Evolutionary conservation across 2,797 vertebrate species (phyloP).

Genomic region (Cirrhinus mrigala): DNA sequence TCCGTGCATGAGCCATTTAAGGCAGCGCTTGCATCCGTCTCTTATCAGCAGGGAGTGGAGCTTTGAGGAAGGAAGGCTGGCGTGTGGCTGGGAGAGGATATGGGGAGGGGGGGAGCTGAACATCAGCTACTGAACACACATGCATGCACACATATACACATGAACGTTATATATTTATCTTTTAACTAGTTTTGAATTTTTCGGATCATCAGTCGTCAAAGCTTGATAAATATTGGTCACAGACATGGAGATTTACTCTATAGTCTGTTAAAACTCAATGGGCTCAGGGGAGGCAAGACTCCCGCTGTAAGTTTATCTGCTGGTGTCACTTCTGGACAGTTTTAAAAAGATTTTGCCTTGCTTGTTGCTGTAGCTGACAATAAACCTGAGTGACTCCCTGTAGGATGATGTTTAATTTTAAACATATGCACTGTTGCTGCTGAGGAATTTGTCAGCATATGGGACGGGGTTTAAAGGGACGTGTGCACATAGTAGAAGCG

Average conservation of each 20-base stretch:
- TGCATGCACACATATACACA: not conserved
- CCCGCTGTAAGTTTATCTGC: too few relatives aligned
- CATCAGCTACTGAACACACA: slow-evolving; percentile 7
- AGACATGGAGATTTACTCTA: too few relatives aligned
- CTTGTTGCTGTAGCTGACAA: too few relatives aligned
- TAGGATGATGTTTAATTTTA: not conserved
- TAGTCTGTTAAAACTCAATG: too few relatives aligned
- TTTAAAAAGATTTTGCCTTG: too few relatives aligned
- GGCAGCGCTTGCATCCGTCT: slow-evolving; percentile 47
- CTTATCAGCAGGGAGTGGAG: slow-evolving; percentile 66
- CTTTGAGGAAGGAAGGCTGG: slow-evolving; percentile 56
- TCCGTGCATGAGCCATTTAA: slow-evolving; percentile 64
- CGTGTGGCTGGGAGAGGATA: slow-evolving; percentile 40
- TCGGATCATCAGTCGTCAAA: too few relatives aligned
- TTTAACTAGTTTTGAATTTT: too few relatives aligned
- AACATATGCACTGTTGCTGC: slow-evolving; percentile 55
- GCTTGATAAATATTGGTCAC: too few relatives aligned
- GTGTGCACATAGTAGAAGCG: slow-evolving; percentile 49
- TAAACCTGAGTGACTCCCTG: too few relatives aligned
- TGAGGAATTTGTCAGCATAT: slow-evolving; percentile 61
- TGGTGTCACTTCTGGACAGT: too few relatives aligned
- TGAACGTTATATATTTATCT: not conserved
- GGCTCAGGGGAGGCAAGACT: too few relatives aligned
- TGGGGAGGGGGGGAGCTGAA: not conserved
- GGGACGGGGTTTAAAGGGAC: slow-evolving; percentile 46